A percentile compares a stretch with the other conserved stretches of the same genome.
These are phyloP conservation scores for Epizoanthus rinbou DNA, from an alignment of 92 coral and sea anemone genomes.

Conservation along the genomic window DNA sequence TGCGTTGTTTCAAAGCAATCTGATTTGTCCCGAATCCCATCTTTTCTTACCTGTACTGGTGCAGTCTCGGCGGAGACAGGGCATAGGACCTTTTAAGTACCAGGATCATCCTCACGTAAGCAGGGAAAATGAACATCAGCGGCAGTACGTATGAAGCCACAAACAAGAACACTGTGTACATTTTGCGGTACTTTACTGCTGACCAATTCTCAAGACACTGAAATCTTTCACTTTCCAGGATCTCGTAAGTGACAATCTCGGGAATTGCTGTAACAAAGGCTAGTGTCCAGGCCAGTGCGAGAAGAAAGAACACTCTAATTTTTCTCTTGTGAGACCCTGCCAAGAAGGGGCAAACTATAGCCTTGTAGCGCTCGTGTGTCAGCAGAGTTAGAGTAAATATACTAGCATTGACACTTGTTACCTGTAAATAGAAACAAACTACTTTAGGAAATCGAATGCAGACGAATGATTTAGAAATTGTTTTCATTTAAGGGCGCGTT, in stretches of 20 bases:
- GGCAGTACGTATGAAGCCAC: slow-evolving; percentile 65
- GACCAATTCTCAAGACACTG: slow-evolving; percentile 67
- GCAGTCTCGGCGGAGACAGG: not conserved
- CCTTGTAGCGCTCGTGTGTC: slow-evolving; percentile 69
- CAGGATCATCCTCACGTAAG: slow-evolving; percentile 63
- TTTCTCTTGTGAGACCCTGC: slow-evolving; percentile 41
- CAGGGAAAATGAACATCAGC: slow-evolving; percentile 58
- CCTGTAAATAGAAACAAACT: not conserved
- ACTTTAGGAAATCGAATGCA: too few relatives aligned
- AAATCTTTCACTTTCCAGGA: slow-evolving; percentile 43
- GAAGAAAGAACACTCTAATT: slow-evolving; percentile 50
- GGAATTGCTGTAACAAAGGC: slow-evolving; percentile 67
- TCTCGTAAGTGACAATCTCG: slow-evolving; percentile 58
- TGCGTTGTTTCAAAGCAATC: not conserved
- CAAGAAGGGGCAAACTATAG: slow-evolving; percentile 62
- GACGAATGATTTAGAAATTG: too few relatives aligned
- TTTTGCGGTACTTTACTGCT: slow-evolving; percentile 46
- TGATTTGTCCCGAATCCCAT: too few relatives aligned
- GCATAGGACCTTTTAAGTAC: slow-evolving; percentile 54
- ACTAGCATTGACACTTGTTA: slow-evolving; percentile 64
- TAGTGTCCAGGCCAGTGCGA: slow-evolving; percentile 60
- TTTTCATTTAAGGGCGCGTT: too few relatives aligned
- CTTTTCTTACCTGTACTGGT: not conserved
- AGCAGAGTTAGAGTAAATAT: slow-evolving; percentile 65
- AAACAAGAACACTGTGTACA: slow-evolving; percentile 62